A percentile compares a stretch with the other conserved stretches of the same genome.
Evolutionary conservation across 2,113 vertebrate species (phyloP).

Genomic region (Aix galericulata): DNA sequence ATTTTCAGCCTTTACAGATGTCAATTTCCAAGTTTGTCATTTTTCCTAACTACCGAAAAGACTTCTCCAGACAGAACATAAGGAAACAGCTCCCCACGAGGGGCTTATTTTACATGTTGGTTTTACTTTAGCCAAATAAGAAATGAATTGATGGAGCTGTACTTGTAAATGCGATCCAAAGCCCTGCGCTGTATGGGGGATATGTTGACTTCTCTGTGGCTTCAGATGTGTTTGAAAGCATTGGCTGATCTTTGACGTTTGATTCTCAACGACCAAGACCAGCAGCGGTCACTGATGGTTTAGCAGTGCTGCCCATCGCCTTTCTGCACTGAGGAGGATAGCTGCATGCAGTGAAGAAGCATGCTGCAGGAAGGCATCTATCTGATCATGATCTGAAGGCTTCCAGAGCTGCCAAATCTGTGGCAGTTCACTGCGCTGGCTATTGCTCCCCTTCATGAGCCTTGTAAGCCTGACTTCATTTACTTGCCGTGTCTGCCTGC

Average conservation of each 20-base stretch:
- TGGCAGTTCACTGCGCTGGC: background rate
- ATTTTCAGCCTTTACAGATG: slow-evolving; percentile 1
- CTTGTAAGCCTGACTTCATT: background rate
- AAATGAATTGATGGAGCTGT: background rate
- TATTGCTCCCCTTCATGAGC: background rate
- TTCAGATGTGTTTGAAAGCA: background rate
- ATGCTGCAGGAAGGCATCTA: background rate
- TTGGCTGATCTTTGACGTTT: background rate
- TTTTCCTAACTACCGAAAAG: background rate
- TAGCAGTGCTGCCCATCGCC: background rate
- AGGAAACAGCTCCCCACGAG: background rate
- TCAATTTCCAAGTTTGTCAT: background rate
- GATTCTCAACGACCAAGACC: background rate
- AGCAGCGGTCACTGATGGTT: background rate
- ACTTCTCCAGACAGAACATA: background rate
- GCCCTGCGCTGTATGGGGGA: background rate
- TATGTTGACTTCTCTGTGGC: background rate
- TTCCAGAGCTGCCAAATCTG: background rate
- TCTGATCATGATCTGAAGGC: background rate
- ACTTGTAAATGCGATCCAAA: background rate
- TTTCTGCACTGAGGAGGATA: background rate
- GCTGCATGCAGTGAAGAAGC: background rate
- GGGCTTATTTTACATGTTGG: background rate
- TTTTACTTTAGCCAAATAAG: slow-evolving; percentile 7
- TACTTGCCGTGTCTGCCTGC: background rate